Evolutionary conservation across 2,888 invertebrate species (phyloP), one percentile per base, ranked within the genome.

Genomic region (Eupeodes luniger): DNA sequence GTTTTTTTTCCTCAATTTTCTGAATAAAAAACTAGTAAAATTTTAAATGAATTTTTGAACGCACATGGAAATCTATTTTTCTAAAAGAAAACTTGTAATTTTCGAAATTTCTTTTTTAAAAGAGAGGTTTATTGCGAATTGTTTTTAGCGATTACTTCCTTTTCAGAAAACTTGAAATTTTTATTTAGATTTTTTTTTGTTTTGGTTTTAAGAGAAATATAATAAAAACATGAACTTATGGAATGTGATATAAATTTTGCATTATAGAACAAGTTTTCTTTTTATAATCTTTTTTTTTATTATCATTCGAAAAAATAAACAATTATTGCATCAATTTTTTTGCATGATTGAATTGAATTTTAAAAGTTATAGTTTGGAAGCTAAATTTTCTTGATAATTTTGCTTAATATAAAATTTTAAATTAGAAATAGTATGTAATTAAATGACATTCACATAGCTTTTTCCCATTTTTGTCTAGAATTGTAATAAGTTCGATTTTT

Each of bases 81-180:
- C 70, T 40, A 72, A 69, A 83, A 67, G 82, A 77, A 61, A 76
- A 81, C 44, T 74, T 82, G 57, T 59, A 78, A 70, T 85, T 82
- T 76, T 85, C 49, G 47, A 81, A 61, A 59, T 59, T 34, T 6
- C 72, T 69, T 76, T 19, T 62, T 81, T 70, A 85, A 89, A 90
- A 90, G 89, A 90, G 89, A 90, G 89, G 89, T 86, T 89, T 89
- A 82, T 85, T 78, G 76, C 86, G 67, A 89, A 81, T 81, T 82
- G 76, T 86, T 83, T 83, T 77, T 80, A 72, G 80, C 72, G 80
- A 83, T 87, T 84, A 81, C 40, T 55, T 76, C 79, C 51, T 83
- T 81, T 84, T 83, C 59, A 66, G 74, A 75, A 83, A 66, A 77
- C 80, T 47, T 70, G 40, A 36, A 44, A 53, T 55, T 64, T 82